Evolutionary conservation across 1,140 invertebrate genomes (phyloP).

Genomic region (Holcopasites calliopsidis): DNA sequence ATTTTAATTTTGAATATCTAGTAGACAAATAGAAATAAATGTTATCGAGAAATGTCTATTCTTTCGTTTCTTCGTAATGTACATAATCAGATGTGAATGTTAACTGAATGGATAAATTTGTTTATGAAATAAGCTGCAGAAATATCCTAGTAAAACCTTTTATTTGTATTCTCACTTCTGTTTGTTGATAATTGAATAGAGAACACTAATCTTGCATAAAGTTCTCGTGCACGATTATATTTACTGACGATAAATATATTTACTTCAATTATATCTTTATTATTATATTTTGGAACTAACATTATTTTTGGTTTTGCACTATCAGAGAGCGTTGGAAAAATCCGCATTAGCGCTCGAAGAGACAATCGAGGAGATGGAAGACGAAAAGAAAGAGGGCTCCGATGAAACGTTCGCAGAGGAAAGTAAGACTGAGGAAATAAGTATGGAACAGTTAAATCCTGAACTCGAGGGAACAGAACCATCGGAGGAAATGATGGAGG

Average conservation of each 20-base stretch:
- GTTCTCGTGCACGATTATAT: conserved; percentile 24
- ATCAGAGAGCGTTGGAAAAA: conserved; percentile 68
- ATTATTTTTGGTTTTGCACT: conserved; percentile 20
- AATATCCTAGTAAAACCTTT: too few relatives aligned
- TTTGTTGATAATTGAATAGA: neutral
- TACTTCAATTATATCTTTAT: neutral
- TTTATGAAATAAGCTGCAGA: too few relatives aligned
- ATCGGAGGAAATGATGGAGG: conserved; percentile 7
- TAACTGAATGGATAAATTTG: neutral
- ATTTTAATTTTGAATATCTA: neutral
- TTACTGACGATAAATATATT: neutral
- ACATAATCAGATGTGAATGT: neutral
- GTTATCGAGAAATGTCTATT: neutral
- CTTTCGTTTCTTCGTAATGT: too few relatives aligned
- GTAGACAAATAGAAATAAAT: neutral
- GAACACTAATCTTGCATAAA: conserved; percentile 6
- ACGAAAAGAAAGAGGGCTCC: conserved; percentile 57
- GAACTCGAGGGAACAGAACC: conserved; percentile 17
- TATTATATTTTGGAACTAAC: conserved; percentile 2
- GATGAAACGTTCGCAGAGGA: conserved; percentile 73
- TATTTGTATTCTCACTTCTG: neutral
- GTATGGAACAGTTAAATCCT: conserved; percentile 5
- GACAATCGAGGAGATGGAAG: conserved; percentile 69
- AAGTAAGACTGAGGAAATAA: conserved; percentile 74
- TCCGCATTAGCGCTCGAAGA: conserved; percentile 62